Percentiles rank a stretch among this genome's conserved stretches.
Evolutionary conservation across 2,888 invertebrate species (phyloP).

Genomic region (Amphipoea lucens): DNA sequence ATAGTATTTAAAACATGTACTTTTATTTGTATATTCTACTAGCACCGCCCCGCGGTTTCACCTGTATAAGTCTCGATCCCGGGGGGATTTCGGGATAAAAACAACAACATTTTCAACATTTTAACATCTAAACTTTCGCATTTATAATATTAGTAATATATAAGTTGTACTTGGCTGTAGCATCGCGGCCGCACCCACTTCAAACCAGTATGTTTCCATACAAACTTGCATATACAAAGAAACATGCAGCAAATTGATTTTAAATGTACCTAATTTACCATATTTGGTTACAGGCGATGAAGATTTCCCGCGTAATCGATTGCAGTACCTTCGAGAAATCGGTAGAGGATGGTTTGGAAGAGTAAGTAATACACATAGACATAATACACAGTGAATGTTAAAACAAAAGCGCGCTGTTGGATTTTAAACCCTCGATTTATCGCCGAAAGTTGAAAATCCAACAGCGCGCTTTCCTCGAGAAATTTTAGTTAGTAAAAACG

Average conservation of each 20-base stretch:
- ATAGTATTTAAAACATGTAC: not conserved
- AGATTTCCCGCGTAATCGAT: conserved; percentile 93
- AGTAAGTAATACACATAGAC: conserved; percentile 77
- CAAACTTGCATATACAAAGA: conserved; percentile 13
- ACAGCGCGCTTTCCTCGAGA: not conserved
- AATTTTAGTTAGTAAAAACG: not conserved
- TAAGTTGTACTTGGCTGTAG: not conserved
- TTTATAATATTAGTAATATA: not conserved
- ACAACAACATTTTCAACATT: no score
- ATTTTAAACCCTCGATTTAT: not conserved
- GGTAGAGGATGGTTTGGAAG: conserved; percentile 96
- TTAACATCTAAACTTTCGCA: not conserved
- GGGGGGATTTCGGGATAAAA: not conserved
- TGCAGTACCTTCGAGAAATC: conserved; percentile 95
- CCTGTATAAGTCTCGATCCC: not conserved
- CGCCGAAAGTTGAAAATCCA: not conserved
- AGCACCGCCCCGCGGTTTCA: not conserved
- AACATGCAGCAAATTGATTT: conserved; percentile 42
- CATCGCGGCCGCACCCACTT: conserved; percentile 10
- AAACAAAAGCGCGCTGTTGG: not conserved
- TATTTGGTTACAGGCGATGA: conserved; percentile 81
- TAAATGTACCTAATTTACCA: conserved; percentile 47
- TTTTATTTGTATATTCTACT: not conserved
- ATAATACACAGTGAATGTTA: not conserved
- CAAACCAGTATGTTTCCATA: conserved; percentile 31